Percentiles rank a stretch among this genome's conserved stretches.
Conservation (phyloP, 2,888 invertebrate species). For the Petrophora chlorosata region DNA sequence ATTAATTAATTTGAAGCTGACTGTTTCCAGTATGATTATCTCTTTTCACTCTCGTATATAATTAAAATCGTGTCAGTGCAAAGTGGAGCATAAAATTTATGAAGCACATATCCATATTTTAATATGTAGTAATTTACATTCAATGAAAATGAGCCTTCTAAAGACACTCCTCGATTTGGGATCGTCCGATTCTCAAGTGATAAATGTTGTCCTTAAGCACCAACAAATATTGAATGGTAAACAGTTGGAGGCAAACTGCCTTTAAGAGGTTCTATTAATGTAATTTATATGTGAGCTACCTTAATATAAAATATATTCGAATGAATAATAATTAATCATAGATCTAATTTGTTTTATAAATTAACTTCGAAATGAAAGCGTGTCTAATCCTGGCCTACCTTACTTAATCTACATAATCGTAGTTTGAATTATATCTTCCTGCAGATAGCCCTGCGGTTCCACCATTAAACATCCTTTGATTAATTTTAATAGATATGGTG, state of each 20-base stretch:
- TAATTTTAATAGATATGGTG: too few species aligned
- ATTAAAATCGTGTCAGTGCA: conserved; percentile 26
- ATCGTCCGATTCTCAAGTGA: conserved; percentile 8
- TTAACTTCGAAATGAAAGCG: conserved; percentile 49
- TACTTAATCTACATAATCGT: too few species aligned
- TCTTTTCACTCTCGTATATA: conserved; percentile 20
- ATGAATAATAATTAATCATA: conserved; percentile 57
- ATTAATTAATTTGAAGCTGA: conserved; percentile 28
- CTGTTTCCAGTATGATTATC: conserved; percentile 12
- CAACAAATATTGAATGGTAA: conserved; percentile 1
- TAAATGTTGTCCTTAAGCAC: conserved; percentile 10
- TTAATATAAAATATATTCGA: conserved; percentile 44
- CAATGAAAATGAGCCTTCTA: conserved; percentile 39
- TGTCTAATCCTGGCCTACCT: conserved; percentile 53
- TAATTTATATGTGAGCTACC: conserved; percentile 33
- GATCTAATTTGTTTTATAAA: conserved; percentile 24
- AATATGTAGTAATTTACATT: conserved; percentile 37
- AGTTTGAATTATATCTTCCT: conserved; percentile 15
- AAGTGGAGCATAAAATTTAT: conserved; percentile 23
- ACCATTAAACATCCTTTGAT: conserved; percentile 33
- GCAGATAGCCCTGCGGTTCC: conserved; percentile 8
- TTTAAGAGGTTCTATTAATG: neutral
- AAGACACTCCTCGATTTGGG: conserved; percentile 17
- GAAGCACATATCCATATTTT: conserved; percentile 23
- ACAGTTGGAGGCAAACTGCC: conserved; percentile 8